phyloP scores from a whole-genome alignment of 2,888 invertebrate species.

The Abrostola triplasia region DNA sequence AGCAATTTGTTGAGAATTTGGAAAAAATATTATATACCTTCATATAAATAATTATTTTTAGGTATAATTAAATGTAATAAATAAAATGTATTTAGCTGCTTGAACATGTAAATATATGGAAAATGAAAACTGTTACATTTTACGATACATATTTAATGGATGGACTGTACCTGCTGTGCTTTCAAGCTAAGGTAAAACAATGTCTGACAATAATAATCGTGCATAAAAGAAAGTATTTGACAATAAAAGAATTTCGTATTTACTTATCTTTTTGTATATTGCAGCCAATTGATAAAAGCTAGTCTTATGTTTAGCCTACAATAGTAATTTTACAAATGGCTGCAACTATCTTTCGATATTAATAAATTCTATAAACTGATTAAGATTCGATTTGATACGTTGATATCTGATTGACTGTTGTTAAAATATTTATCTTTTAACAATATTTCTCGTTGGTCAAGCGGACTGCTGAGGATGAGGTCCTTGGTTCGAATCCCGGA shows the following conservation, averaged over 20 bases:
- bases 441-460: neutral
- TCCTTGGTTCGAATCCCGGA: too few relatives aligned
- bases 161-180: neutral
- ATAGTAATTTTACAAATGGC: too few relatives aligned
- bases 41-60: neutral
- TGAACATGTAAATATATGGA: neutral
- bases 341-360: too few relatives aligned
- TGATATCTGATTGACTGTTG: slow-evolving; percentile 59
- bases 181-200: neutral
- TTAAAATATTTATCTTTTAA: slow-evolving; percentile 1
- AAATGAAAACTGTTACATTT: neutral
- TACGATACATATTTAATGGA: neutral
- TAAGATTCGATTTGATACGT: slow-evolving; percentile 71
- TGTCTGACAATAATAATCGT: neutral
- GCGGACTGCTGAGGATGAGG: neutral
- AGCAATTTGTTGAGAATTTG: slow-evolving; percentile 11
- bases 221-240: too few relatives aligned
- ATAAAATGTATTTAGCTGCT: neutral
- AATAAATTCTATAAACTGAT: too few relatives aligned
- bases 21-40: slow-evolving; percentile 7
- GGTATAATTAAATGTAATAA: neutral
- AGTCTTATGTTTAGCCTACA: too few relatives aligned
- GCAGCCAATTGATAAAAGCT: too few relatives aligned
- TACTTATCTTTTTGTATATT: too few relatives aligned
- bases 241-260: too few relatives aligned